Conservation (phyloP, 2,797 vertebrate species). For the Simalia tracyae region DNA sequence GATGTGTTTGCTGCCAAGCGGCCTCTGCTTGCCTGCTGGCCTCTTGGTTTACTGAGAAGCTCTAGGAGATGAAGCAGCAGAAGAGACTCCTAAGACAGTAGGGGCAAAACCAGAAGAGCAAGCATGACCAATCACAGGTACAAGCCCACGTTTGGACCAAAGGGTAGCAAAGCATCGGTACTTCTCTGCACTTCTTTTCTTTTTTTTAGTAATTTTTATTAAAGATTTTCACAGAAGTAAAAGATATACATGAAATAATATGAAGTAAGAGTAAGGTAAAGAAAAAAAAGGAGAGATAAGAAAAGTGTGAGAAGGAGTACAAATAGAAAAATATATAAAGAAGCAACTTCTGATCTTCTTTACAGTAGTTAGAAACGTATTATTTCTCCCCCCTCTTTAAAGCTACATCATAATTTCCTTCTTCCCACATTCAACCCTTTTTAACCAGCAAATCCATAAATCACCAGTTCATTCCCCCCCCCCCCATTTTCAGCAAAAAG, state of each 20-base stretch:
- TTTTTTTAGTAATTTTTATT: not conserved
- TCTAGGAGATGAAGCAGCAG: not conserved
- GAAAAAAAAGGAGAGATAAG: not conserved
- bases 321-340: not conserved
- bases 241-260: not conserved
- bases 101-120: not conserved
- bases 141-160: not conserved
- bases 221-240: not conserved
- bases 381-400: not conserved
- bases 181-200: not conserved
- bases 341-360: not conserved
- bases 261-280: not conserved
- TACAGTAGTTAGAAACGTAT: not conserved
- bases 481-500: not conserved
- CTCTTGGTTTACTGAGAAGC: not conserved
- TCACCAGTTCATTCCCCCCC: not conserved
- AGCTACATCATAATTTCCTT: not conserved
- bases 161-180: not conserved
- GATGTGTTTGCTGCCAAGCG: not conserved
- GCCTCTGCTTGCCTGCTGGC: not conserved
- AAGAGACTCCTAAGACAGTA: not conserved
- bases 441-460: not conserved
- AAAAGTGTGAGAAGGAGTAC: not conserved
- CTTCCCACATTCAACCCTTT: not conserved
- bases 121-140: not conserved